Evolutionary conservation across 2,888 invertebrate genomes (phyloP).

Genomic region (Rhorus exstirpatorius): DNA sequence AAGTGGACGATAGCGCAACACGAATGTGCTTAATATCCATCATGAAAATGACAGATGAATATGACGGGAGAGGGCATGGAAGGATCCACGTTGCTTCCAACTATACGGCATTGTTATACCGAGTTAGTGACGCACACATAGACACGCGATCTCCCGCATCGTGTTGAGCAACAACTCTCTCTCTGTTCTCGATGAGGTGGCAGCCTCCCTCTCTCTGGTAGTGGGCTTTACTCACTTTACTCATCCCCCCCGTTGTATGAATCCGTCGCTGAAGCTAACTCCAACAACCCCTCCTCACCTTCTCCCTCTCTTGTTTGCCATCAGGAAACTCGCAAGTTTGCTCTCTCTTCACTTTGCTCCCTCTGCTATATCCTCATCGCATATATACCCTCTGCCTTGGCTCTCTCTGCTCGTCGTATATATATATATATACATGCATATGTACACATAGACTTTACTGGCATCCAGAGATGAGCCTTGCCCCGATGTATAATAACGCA

Average conservation of each 20-base stretch:
- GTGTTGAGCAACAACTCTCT: conserved; percentile 33
- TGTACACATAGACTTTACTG: conserved; percentile 16
- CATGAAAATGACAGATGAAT: conserved; percentile 36
- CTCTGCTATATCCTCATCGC: conserved; percentile 24
- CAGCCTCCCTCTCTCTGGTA: conserved; percentile 13
- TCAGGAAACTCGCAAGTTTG: conserved; percentile 56
- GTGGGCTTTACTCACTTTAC: conserved; percentile 51
- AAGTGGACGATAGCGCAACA: conserved; percentile 9
- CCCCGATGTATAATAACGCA: conserved; percentile 72
- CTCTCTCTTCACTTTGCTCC: conserved; percentile 27
- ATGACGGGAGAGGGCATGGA: conserved; percentile 31
- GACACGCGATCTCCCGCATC: background rate
- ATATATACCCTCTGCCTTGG: background rate
- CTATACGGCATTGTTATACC: conserved; percentile 46
- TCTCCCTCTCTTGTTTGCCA: conserved; percentile 40
- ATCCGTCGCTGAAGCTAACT: conserved; percentile 47
- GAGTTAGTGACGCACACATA: conserved; percentile 23
- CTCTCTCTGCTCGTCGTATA: conserved; percentile 12
- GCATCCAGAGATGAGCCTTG: conserved; percentile 64
- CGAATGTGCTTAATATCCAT: conserved; percentile 16
- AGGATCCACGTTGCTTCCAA: conserved; percentile 8
- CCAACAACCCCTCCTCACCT: conserved; percentile 35
- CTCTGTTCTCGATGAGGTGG: conserved; percentile 49
- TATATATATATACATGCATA: no score
- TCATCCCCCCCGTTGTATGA: conserved; percentile 40